Conservation (phyloP, 2,888 invertebrate genomes). For the Schizaphis graminum region DNA sequence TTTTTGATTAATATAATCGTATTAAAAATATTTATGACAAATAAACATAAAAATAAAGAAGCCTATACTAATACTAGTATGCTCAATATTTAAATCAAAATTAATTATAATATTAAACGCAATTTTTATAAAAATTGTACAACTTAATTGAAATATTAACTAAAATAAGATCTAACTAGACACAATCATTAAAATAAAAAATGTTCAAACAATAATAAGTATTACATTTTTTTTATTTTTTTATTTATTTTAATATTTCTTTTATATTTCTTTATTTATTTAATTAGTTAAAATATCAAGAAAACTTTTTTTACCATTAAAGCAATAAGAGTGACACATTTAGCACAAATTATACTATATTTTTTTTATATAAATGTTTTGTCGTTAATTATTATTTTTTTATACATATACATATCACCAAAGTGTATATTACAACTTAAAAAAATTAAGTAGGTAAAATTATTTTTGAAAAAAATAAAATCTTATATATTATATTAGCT, state of each 20-base stretch:
- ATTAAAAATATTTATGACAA: background rate
- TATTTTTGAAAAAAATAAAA: too few relatives aligned
- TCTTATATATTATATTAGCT: too few relatives aligned
- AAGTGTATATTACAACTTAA: background rate
- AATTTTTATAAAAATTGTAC: background rate
- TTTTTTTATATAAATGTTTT: background rate
- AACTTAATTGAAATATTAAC: background rate
- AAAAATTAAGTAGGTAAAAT: background rate
- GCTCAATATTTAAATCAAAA: too few relatives aligned
- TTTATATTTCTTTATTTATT: background rate
- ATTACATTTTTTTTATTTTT: background rate
- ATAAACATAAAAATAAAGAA: background rate
- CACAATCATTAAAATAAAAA: background rate
- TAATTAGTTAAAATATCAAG: background rate
- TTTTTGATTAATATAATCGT: background rate
- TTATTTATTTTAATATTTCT: background rate
- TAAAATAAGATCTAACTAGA: background rate
- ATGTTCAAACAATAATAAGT: background rate
- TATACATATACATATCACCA: background rate
- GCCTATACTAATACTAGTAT: background rate
- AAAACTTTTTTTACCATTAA: background rate
- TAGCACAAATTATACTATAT: background rate
- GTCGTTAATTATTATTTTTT: background rate
- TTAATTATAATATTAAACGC: background rate
- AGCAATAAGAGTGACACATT: background rate